These are phyloP conservation scores for Stegostoma tigrinum DNA, from an alignment of 2,113 vertebrate genomes.

Conservation along the genomic window DNA sequence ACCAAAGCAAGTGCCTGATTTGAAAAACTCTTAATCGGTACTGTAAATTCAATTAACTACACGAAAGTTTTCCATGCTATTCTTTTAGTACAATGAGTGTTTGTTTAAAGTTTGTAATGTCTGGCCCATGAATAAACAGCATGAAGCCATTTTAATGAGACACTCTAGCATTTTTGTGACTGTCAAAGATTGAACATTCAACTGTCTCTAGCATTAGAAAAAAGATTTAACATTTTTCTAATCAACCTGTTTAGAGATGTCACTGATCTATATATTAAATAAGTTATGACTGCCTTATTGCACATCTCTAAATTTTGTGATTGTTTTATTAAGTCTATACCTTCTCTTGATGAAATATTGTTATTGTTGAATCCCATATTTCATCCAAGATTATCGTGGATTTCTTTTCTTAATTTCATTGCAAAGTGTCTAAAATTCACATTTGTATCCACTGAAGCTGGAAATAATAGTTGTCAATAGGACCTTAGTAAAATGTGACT, in stretches of 20 bases:
- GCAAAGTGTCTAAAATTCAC: neutral
- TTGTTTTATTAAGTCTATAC: neutral
- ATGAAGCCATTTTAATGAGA: slow-evolving; percentile 9
- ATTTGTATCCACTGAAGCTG: neutral
- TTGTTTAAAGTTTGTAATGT: neutral
- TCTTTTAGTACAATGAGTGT: neutral
- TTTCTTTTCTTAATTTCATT: neutral
- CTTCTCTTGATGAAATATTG: neutral
- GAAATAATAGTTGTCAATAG: neutral
- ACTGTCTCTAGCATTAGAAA: neutral
- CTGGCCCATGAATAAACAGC: neutral
- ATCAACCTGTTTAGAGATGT: too few species aligned
- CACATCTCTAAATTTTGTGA: neutral
- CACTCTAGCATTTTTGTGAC: neutral
- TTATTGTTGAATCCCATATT: neutral
- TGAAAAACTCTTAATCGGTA: neutral
- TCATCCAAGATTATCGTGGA: neutral
- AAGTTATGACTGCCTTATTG: neutral
- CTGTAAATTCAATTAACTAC: neutral
- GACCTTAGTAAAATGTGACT: neutral
- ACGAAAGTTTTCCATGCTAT: neutral
- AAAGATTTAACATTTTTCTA: too few species aligned
- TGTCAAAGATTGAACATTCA: slow-evolving; percentile 2
- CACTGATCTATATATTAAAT: neutral
- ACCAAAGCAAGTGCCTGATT: neutral